Percentiles rank a stretch among this genome's conserved stretches.
Evolutionary conservation across 1,140 invertebrate species (phyloP).

Genomic region (Drosophila dunni): DNA sequence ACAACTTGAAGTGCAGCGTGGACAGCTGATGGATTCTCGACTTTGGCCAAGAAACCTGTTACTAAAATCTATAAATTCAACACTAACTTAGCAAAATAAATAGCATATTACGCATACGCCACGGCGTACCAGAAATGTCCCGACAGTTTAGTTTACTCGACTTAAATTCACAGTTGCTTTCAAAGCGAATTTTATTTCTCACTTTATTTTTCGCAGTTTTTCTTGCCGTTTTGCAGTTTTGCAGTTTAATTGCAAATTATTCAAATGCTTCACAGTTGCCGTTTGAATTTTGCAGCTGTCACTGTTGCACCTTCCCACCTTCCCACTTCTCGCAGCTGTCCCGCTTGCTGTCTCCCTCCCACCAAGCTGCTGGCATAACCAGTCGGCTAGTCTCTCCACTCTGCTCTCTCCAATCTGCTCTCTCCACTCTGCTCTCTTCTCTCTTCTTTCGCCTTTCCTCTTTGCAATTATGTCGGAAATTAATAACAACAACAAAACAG

Average conservation of each 20-base stretch:
- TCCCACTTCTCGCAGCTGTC: too few relatives aligned
- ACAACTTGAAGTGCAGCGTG: conserved; percentile 47
- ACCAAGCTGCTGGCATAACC: conserved; percentile 73
- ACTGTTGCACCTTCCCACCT: conserved; percentile 15
- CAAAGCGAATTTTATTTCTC: neutral
- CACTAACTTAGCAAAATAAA: conserved; percentile 33
- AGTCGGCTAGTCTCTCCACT: conserved; percentile 41
- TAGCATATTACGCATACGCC: conserved; percentile 77
- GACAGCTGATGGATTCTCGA: conserved; percentile 75
- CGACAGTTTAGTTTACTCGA: conserved; percentile 26
- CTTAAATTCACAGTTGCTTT: neutral
- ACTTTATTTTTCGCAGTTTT: neutral
- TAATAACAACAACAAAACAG: conserved; percentile 61
- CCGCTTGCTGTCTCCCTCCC: conserved; percentile 45
- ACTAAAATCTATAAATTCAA: conserved; percentile 22
- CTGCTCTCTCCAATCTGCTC: neutral
- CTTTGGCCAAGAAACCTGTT: conserved; percentile 37
- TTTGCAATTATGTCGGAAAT: conserved; percentile 78
- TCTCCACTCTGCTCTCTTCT: too few relatives aligned
- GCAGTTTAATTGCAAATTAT: conserved; percentile 76
- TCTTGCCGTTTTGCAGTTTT: conserved; percentile 36
- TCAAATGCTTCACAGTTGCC: conserved; percentile 61
- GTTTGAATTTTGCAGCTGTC: conserved; percentile 29
- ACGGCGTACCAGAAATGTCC: conserved; percentile 42
- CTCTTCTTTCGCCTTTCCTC: conserved; percentile 2